These are phyloP conservation scores for Odocoileus virginianus DNA, from an alignment of 2,113 vertebrate species.

Conservation along the genomic window DNA sequence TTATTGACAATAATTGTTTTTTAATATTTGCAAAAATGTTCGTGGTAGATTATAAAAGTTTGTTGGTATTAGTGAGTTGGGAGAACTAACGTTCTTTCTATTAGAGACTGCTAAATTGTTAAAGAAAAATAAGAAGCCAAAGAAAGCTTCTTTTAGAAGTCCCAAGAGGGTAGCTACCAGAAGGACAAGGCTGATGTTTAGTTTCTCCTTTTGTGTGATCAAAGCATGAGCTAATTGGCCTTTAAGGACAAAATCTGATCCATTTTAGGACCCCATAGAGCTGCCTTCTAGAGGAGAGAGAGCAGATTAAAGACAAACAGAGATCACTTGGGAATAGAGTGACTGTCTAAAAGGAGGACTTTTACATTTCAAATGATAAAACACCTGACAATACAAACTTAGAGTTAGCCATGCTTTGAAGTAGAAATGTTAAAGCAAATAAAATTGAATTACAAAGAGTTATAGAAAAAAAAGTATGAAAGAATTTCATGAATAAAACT, in stretches of 20 bases:
- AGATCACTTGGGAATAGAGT: not conserved
- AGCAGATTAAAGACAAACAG: constrained; percentile 37
- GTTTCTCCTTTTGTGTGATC: constrained; percentile 39
- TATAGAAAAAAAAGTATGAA: not conserved
- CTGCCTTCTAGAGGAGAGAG: not conserved
- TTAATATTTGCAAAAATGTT: not conserved
- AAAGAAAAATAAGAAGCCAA: constrained; percentile 14
- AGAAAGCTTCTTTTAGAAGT: not conserved
- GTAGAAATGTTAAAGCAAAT: constrained; percentile 1
- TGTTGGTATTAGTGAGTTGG: not conserved
- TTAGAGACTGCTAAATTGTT: not conserved
- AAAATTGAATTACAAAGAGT: not conserved
- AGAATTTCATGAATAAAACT: not conserved
- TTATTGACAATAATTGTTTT: not conserved
- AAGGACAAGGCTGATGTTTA: constrained; percentile 5
- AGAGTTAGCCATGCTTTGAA: not conserved
- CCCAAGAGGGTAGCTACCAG: not conserved
- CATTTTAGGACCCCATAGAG: not conserved
- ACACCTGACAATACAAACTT: not conserved
- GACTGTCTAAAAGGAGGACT: not conserved
- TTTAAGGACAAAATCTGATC: not conserved
- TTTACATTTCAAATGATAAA: constrained; percentile 16
- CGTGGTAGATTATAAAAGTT: not conserved
- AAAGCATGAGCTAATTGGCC: constrained; percentile 51
- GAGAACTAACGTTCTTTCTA: not conserved